Evolutionary conservation across 2,888 invertebrate genomes (phyloP), one percentile per base, ranked within the genome.

Genomic region (Noctuana brunneofusca): DNA sequence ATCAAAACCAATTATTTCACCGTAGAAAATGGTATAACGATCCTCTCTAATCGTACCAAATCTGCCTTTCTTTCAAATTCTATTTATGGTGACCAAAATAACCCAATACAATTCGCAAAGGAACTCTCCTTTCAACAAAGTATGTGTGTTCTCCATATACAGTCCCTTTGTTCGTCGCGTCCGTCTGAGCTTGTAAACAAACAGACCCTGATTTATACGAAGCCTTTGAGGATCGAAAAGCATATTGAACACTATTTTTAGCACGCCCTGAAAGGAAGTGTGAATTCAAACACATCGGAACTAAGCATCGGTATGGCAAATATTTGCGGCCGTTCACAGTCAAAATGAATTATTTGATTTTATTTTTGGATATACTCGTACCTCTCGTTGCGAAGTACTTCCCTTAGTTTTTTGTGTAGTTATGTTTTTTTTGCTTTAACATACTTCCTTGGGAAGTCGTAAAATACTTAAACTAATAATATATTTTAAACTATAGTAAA

Each of bases 211-310:
- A 53, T 60, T 60, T 53, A 60, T 35, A 11, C 3, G 53, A 22
- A 52, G 43, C 32, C 22, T 48, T 48, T 48, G 48, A 18, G 9
- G 41, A 22, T 48, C n/a, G 22, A 22, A n/a, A 48, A 48, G 22
- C 22, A 48, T 12, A 48, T 18, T 43, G 11, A 18, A 30, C 12
- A 53, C 46, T 60, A 53, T 60, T 54, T 48, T 48, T 48, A 22
- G 48, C 48, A n/a, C 5, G 46, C 27, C 43, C n/a, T 54, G 24
- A 53, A 52, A 46, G 53, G 53, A 60, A 53, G 59, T 58, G 59
- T 14, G 32, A 54, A 60, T 32, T 43, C 46, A 46, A 53, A 46
- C 2, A 9, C 20, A 12, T 30, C 20, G 2, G 48, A 48, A 22
- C 22, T 48, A 48, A 18, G 18, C 46, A 48, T n/a, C 0, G 4